Conservation (phyloP, 2,888 invertebrate genomes). For the Drepanosiphum platanoidis region DNA sequence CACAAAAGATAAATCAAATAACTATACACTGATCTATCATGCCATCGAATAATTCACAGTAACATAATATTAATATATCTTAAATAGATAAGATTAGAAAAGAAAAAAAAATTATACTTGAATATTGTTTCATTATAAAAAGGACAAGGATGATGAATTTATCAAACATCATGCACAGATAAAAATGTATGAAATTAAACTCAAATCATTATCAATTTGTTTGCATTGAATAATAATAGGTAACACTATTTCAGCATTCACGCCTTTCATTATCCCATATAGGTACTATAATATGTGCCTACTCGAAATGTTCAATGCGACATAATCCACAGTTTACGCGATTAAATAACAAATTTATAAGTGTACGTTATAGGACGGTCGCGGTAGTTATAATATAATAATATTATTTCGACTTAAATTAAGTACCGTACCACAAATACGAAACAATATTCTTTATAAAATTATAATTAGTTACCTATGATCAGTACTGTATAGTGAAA, state of each 20-base stretch:
- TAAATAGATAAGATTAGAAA: slow-evolving; percentile 5
- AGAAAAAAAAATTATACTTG: background rate
- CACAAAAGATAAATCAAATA: background rate
- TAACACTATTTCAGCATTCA: background rate
- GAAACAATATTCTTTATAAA: too few species aligned
- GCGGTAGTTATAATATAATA: background rate
- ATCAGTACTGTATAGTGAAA: too few species aligned
- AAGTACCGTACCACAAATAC: too few species aligned
- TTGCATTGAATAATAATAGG: background rate
- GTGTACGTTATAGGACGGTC: background rate
- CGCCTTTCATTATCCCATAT: background rate
- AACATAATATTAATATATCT: background rate
- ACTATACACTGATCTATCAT: background rate
- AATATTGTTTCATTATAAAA: background rate
- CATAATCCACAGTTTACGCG: background rate
- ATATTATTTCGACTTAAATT: too few species aligned
- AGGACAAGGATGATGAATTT: background rate
- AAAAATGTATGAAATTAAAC: background rate
- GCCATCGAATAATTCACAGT: background rate
- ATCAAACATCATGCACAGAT: background rate
- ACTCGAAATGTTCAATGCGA: background rate
- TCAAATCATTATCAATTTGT: slow-evolving; percentile 29
- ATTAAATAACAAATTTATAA: slow-evolving; percentile 18
- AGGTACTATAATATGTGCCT: background rate
- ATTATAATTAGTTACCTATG: too few species aligned